These are phyloP conservation scores for Rhadina sibilatrix DNA, from an alignment of 2,113 vertebrate genomes.

Conservation along the genomic window DNA sequence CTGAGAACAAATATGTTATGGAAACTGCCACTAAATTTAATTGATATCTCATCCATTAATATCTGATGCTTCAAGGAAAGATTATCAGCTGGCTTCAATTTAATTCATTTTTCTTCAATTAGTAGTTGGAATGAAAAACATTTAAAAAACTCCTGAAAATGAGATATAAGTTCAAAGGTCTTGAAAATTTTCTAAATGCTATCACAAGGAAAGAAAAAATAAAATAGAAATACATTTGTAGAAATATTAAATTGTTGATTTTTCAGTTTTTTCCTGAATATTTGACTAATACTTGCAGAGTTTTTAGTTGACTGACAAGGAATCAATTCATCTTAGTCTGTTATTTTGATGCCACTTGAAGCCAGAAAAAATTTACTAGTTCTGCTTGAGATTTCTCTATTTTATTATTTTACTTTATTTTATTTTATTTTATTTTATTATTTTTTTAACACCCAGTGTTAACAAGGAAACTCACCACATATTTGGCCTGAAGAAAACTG, in stretches of 20 bases:
- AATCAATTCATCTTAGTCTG: not conserved
- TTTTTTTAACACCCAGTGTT: not conserved
- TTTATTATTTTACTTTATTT: not conserved
- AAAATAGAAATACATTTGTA: not conserved
- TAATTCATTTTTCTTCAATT: not conserved
- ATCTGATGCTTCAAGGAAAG: not conserved
- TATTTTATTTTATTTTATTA: too few species aligned
- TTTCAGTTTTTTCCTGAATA: not conserved
- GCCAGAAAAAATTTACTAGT: not conserved
- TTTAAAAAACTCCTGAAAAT: not conserved
- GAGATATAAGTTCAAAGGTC: not conserved
- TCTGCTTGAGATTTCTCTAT: not conserved
- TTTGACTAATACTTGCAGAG: not conserved
- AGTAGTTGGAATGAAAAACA: not conserved
- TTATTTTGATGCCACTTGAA: not conserved
- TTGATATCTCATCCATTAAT: not conserved
- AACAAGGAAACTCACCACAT: not conserved
- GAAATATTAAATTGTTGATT: not conserved
- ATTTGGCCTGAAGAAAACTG: not conserved
- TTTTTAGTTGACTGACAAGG: not conserved
- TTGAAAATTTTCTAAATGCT: not conserved
- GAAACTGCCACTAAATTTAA: not conserved
- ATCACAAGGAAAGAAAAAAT: fast-evolving
- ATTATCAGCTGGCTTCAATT: not conserved
- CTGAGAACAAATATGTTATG: not conserved